Evolutionary conservation across 2,888 invertebrate genomes (phyloP), one percentile per base, ranked within the genome.

Genomic region (Andrena fulva): DNA sequence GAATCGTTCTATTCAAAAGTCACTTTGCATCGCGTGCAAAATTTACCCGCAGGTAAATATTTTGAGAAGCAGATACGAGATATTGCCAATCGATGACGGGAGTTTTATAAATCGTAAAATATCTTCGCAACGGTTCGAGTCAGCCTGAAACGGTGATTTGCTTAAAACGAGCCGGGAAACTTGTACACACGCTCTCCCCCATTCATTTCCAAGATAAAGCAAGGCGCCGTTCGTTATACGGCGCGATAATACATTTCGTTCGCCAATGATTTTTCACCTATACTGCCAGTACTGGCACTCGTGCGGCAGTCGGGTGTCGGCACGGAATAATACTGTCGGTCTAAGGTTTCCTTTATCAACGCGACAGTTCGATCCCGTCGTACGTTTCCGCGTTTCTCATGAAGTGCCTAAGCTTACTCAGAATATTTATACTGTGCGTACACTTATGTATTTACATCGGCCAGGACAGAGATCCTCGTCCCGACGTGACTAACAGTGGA

Each of bases 331-430:
- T 79, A 62, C 76, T 80, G 85, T 87, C 82, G 20, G 69, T 31
- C 62, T 71, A 71, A 79, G 20, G 60, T 80, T 71, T 54, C 50
- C 59, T 59, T 85, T 87, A 86, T 87, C 85, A 54, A 31, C 56
- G 24, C 24, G 31, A n/a, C 70, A 78, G 62, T 74, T 63, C 20
- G 59, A 52, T 59, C 56, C 56, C 52, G 54, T 59, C 7, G 69
- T 80, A 82, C 72, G 67, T 72, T 69, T 66, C 56, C 69, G 56
- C 16, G 27, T 73, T 71, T 35, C 71, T 31, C 56, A 75, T 76
- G 82, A 84, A 82, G 80, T 76, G 86, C 42, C 35, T 84, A 59
- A 75, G 62, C 75, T 72, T 83, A 2, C 29, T 74, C 27, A 10
- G 64, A 42, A 71, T 84, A 64, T 64, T 83, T 50, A 35, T 78